A percentile compares a stretch with the other conserved stretches of the same genome.
These are phyloP conservation scores for Neoitamus cyanurus DNA, from an alignment of 2,888 invertebrate genomes.

Conservation along the genomic window DNA sequence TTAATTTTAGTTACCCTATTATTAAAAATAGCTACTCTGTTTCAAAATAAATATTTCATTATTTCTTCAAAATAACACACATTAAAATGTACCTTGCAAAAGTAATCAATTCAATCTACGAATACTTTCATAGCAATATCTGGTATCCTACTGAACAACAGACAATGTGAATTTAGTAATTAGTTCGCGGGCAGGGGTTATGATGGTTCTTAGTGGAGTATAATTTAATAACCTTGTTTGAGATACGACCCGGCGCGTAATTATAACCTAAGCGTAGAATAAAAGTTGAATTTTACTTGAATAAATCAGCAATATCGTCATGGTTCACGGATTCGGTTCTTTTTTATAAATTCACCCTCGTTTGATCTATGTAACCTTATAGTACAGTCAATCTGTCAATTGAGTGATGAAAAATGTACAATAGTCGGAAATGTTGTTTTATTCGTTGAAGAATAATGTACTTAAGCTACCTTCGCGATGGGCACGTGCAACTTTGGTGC, in stretches of 20 bases:
- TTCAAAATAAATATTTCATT: no score
- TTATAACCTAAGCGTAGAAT: neutral
- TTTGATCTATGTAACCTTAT: neutral
- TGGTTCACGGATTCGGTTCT: neutral
- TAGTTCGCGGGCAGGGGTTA: neutral
- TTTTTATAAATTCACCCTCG: neutral
- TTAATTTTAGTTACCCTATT: no score
- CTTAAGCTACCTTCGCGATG: no score
- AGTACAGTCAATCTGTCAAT: no score
- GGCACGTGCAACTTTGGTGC: no score
- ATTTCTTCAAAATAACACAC: neutral
- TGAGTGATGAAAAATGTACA: no score
- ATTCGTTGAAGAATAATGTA: no score
- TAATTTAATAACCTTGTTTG: neutral
- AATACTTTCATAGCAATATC: neutral
- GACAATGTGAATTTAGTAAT: neutral
- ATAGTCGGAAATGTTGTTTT: no score
- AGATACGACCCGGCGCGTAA: neutral
- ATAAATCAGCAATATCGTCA: neutral
- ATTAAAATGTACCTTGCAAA: neutral
- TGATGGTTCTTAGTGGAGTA: neutral
- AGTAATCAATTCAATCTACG: no score
- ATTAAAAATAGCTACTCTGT: no score
- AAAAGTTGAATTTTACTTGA: neutral
- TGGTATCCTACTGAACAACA: neutral